Percentiles rank a stretch among this genome's conserved stretches.
Conservation (phyloP, 2,888 invertebrate genomes). For the Halictus quadricinctus region DNA sequence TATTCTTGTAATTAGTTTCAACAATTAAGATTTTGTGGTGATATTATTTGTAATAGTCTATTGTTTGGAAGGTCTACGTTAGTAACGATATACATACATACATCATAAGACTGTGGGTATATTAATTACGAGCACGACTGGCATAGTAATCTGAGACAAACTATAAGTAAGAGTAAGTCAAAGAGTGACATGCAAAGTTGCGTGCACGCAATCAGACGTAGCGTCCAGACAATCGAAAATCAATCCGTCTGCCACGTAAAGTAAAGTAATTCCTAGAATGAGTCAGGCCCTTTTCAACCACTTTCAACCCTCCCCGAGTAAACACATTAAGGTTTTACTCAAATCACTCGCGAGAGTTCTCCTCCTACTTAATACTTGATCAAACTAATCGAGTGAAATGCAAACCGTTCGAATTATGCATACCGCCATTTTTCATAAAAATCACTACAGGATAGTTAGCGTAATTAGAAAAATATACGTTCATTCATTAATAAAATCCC, state of each 20-base stretch:
- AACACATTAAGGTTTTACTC: slow-evolving; percentile 18
- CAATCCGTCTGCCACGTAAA: slow-evolving; percentile 46
- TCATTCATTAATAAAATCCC: too few relatives aligned
- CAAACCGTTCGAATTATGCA: background rate
- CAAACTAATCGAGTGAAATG: background rate
- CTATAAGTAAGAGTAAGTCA: slow-evolving; percentile 11
- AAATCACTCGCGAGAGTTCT: background rate
- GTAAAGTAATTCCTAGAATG: slow-evolving; percentile 43
- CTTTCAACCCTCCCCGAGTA: slow-evolving; percentile 16
- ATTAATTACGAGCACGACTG: background rate
- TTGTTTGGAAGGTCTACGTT: background rate
- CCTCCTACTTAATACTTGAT: background rate
- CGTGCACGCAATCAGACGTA: slow-evolving; percentile 39
- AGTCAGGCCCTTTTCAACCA: slow-evolving; percentile 34
- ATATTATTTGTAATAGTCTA: background rate
- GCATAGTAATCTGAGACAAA: slow-evolving; percentile 16
- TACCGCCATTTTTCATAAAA: background rate
- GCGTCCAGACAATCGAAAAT: slow-evolving; percentile 50
- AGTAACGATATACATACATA: background rate
- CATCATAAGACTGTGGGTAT: background rate
- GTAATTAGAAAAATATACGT: background rate
- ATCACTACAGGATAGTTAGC: background rate
- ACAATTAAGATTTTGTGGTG: background rate
- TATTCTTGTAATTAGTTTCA: background rate
- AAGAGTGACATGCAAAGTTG: slow-evolving; percentile 51